Conservation (phyloP, 2,797 vertebrate species). For the Cottoperca gobio region DNA sequence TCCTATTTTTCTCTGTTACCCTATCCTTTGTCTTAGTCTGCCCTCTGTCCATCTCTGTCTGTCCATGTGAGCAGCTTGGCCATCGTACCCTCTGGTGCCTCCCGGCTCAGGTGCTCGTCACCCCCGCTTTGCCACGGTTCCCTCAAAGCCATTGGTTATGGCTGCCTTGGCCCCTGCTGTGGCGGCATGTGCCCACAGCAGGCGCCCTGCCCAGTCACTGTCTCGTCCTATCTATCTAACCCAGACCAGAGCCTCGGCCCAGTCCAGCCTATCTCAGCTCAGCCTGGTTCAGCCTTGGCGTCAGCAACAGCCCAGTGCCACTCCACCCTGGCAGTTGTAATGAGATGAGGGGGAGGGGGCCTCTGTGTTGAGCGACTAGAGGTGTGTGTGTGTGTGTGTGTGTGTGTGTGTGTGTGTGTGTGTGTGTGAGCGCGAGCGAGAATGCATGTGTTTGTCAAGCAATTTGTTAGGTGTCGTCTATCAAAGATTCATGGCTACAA, state of each 20-base stretch:
- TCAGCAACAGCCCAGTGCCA: slow-evolving; percentile 84
- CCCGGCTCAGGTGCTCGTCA: slow-evolving; percentile 95
- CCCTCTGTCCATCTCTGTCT: slow-evolving; percentile 43
- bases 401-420: slow-evolving; percentile 72
- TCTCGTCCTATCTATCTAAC: slow-evolving; percentile 81
- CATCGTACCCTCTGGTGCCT: slow-evolving; percentile 59
- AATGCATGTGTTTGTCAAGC: slow-evolving; percentile 83
- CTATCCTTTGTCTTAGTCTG: slow-evolving; percentile 43
- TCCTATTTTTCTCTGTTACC: background rate
- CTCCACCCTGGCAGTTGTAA: slow-evolving; percentile 86
- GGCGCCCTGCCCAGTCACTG: slow-evolving; percentile 86
- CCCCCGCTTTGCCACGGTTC: slow-evolving; percentile 87
- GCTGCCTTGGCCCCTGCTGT: slow-evolving; percentile 90
- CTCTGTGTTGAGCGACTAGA: slow-evolving; percentile 70
- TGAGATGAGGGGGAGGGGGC: slow-evolving; percentile 86
- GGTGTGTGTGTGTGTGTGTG: too few relatives aligned
- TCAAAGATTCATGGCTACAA: slow-evolving; percentile 71
- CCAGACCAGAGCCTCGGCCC: slow-evolving; percentile 72
- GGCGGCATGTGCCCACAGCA: slow-evolving; percentile 93
- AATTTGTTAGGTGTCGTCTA: slow-evolving; percentile 85
- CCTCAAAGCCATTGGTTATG: slow-evolving; percentile 98
- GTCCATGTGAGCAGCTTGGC: slow-evolving; percentile 69
- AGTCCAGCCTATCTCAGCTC: slow-evolving; percentile 78
- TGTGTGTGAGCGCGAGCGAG: slow-evolving; percentile 68
- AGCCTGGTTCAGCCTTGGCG: slow-evolving; percentile 77